Base-by-base conservation (phyloP, 2,797 vertebrate species). In the Sebastiscus tertius region DNA sequence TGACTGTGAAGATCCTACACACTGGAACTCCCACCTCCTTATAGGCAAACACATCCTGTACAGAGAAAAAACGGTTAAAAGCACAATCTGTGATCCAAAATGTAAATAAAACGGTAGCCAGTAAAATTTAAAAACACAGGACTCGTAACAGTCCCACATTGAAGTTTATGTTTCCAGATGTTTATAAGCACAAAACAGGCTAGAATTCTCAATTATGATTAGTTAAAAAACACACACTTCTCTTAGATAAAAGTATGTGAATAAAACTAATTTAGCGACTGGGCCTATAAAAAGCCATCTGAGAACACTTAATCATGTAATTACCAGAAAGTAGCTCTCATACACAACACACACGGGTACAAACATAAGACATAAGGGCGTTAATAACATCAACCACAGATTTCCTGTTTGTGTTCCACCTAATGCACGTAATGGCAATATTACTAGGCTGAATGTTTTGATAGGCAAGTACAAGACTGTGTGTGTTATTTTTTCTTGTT, bases 41-140 rank as follows among this genome's bases (percentile, higher is more conserved):
- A 86, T 99, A 99, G 71, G 99, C 98, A 89, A 97, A 99, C 10
- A 97, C 99, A 88, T 99, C 99, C 99, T 99, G 88, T 9, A 81
- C 14, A n/a, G 86, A 88, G n/a, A 88, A 16, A 80, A 4, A 69
- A 78, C 6, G 4, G 56, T 70, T 24, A 63, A 34, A 67, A 63
- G 31, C 8, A 74, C 6, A 65, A 52, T 49, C 29, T 14, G 22
- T 34, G 13, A 27, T 33, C 7, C n/a, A 24, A 36, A 46, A 46
- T 67, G 9, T 16, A 36, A 46, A 72, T 3, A 55, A 65, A 66
- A 26, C 1, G 0, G 6, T 2, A 54, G 7, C 55, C 5, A 72
- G 8, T 56, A 0, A 11, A 49, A 54, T 11, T 54, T 54, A 2
- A 54, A 54, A 54, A 54, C 49, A 54, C 4, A n/a, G 49, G 49